These are phyloP conservation scores for Babyrousa celebensis DNA, from an alignment of 2,797 vertebrate species.

Conservation along the genomic window DNA sequence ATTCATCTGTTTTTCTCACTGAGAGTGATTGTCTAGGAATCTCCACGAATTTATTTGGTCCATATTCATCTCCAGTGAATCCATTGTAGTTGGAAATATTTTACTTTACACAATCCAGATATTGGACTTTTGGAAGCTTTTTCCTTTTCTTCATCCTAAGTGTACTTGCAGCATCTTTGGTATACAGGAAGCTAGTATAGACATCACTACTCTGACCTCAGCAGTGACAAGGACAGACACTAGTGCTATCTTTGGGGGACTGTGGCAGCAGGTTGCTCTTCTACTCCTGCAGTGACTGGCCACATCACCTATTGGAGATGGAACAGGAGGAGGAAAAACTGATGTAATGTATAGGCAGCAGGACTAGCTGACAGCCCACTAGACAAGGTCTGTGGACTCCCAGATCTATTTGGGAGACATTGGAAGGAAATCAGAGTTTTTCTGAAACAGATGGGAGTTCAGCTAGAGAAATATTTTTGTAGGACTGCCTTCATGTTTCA, in stretches of 20 bases:
- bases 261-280: neutral
- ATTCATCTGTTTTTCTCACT: neutral
- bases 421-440: neutral
- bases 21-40: neutral
- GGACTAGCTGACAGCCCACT: too few relatives aligned
- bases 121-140: neutral
- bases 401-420: neutral
- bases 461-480: neutral
- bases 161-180: neutral
- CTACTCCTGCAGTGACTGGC: neutral
- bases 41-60: neutral
- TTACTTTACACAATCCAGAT: neutral
- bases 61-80: neutral
- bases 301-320: neutral
- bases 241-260: neutral
- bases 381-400: neutral
- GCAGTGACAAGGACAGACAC: neutral
- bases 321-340: neutral
- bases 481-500: neutral
- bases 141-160: neutral
- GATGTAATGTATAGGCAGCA: neutral
- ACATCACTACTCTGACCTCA: neutral
- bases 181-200: neutral
- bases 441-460: conserved; percentile 9
- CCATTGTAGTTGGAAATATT: neutral